A percentile compares a stretch with the other conserved stretches of the same genome.
Conservation (phyloP, 2,888 invertebrate species). For the Eupelmus urozonus region DNA sequence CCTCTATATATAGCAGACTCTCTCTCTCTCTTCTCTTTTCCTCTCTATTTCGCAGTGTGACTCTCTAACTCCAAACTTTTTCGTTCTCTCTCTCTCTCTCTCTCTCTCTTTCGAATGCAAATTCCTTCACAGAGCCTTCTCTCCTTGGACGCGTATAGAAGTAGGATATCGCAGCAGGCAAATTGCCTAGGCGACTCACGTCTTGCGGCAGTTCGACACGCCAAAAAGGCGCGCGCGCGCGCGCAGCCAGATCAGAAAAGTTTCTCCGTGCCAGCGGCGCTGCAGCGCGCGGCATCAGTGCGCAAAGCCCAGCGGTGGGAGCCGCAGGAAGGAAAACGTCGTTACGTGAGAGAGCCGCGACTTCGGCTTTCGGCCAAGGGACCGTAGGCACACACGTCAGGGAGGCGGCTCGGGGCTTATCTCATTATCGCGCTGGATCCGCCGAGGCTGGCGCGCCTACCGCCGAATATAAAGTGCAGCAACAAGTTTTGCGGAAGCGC, state of each 20-base stretch:
- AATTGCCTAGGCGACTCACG: not conserved
- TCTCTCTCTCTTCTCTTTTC: slow-evolving; percentile 21
- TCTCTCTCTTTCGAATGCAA: not conserved
- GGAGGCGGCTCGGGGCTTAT: slow-evolving; percentile 5
- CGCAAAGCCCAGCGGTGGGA: no score
- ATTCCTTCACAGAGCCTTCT: not conserved
- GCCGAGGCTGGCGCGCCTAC: not conserved
- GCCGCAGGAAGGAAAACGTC: not conserved
- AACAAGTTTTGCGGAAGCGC: slow-evolving; percentile 28
- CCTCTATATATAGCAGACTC: slow-evolving; percentile 14
- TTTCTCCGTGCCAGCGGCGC: not conserved
- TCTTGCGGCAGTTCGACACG: not conserved
- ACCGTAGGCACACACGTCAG: not conserved
- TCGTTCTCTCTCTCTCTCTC: slow-evolving; percentile 30
- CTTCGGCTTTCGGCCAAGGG: not conserved
- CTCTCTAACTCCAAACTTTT: slow-evolving; percentile 43
- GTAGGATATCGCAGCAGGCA: no score
- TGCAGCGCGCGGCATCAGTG: no score
- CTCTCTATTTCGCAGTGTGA: no score
- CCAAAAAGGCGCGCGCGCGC: not conserved
- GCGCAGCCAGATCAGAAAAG: slow-evolving; percentile 37
- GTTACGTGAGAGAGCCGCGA: not conserved
- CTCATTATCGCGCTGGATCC: slow-evolving; percentile 34
- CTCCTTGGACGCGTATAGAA: no score
- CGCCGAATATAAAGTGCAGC: slow-evolving; percentile 43